These are phyloP conservation scores for Gnathonemus longibarbis DNA, from an alignment of 2,113 vertebrate species.

Conservation along the genomic window DNA sequence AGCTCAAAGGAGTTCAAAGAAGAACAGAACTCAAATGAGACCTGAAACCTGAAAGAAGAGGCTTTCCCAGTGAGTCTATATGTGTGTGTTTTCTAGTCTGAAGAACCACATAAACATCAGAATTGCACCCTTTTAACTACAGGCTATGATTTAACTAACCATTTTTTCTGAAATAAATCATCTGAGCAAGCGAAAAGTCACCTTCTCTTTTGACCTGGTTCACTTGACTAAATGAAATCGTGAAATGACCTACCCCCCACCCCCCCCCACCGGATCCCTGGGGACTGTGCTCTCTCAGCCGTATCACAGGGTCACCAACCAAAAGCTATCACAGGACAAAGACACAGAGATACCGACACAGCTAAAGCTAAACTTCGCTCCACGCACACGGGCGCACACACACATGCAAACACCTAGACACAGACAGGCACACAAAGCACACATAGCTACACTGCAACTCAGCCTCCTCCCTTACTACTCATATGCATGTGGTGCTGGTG, in stretches of 20 bases:
- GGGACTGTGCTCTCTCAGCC: conserved; percentile 37
- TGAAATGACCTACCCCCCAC: background rate
- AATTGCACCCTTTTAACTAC: background rate
- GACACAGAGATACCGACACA: conserved; percentile 18
- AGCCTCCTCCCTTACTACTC: conserved; percentile 53
- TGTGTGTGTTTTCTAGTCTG: background rate
- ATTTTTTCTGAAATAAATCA: conserved; percentile 6
- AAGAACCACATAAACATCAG: background rate
- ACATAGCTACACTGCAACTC: conserved; percentile 36
- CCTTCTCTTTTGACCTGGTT: conserved; percentile 6
- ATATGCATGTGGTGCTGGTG: conserved; percentile 55
- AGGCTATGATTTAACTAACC: background rate
- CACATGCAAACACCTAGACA: background rate
- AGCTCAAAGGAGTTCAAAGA: background rate
- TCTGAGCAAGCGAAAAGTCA: conserved; percentile 10
- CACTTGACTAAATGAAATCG: conserved; percentile 9
- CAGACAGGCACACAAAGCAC: background rate
- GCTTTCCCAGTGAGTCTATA: background rate
- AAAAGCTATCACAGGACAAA: conserved; percentile 31
- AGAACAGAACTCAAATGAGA: background rate
- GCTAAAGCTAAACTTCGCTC: background rate
- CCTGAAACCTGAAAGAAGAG: background rate
- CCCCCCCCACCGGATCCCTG: background rate
- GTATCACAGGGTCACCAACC: conserved; percentile 28
- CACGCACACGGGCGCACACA: background rate